A percentile compares a stretch with the other conserved stretches of the same genome.
phyloP scores from a whole-genome alignment of 2,113 vertebrate genomes.

The Brachypodius melanocephalos region DNA sequence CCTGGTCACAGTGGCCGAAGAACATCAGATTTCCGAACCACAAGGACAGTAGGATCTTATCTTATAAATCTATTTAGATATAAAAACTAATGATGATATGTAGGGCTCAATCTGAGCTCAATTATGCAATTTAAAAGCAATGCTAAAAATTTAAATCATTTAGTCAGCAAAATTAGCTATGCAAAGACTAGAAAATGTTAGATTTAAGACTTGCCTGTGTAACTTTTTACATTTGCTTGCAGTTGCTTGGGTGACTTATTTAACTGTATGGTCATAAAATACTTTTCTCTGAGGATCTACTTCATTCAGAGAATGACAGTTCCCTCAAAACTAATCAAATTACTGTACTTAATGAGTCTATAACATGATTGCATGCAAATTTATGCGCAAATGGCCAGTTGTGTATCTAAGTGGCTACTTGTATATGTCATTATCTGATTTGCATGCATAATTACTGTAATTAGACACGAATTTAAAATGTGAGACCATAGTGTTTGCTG shows the following conservation, averaged over 20 bases:
- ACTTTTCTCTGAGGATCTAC: neutral
- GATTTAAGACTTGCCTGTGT: neutral
- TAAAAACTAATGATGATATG: neutral
- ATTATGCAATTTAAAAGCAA: neutral
- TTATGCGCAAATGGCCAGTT: conserved; percentile 36
- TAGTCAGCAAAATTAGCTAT: neutral
- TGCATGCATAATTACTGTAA: conserved; percentile 21
- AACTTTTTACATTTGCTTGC: neutral
- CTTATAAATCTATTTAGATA: neutral
- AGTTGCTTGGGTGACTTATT: neutral
- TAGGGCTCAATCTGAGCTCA: neutral
- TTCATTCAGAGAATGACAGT: neutral
- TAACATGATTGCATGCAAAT: conserved; percentile 15
- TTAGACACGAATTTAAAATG: conserved; percentile 15
- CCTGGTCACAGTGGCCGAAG: neutral
- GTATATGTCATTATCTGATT: conserved; percentile 22
- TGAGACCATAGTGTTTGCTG: neutral
- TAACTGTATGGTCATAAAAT: neutral
- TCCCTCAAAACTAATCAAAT: conserved; percentile 4
- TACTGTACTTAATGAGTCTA: neutral
- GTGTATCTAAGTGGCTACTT: conserved; percentile 12
- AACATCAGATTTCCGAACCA: neutral
- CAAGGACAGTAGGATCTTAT: neutral
- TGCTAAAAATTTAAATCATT: neutral
- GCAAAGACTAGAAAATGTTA: neutral